A percentile compares a stretch with the other conserved stretches of the same genome.
Evolutionary conservation across 2,888 invertebrate genomes (phyloP).

Genomic region (Melinaea menophilus): DNA sequence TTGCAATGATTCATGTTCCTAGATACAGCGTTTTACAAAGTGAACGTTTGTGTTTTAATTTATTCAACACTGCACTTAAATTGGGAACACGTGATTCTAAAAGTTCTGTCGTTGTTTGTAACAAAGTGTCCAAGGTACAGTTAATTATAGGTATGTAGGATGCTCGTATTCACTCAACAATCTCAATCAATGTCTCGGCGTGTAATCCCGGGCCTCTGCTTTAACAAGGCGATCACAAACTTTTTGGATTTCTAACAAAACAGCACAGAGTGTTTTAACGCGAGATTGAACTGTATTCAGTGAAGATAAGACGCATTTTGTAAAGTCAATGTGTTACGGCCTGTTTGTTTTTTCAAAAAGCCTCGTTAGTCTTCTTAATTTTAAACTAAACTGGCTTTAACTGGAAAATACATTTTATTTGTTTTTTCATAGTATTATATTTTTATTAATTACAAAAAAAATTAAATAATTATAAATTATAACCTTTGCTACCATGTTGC

Average conservation of each 20-base stretch:
- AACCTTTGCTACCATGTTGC: too few species aligned
- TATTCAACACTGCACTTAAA: constrained; percentile 22
- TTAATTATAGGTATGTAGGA: constrained; percentile 30
- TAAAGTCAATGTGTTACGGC: constrained; percentile 11
- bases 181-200: constrained; percentile 51
- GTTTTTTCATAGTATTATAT: not conserved
- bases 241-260: constrained; percentile 62
- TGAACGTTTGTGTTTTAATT: constrained; percentile 28
- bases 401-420: not conserved
- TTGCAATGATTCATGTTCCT: too few species aligned
- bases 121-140: constrained; percentile 21
- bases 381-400: too few species aligned
- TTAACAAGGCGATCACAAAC: constrained; percentile 64
- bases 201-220: constrained; percentile 62
- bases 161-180: constrained; percentile 41
- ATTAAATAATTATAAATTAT: too few species aligned
- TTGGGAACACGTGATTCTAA: constrained; percentile 24
- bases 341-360: not conserved
- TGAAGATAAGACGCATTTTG: not conserved
- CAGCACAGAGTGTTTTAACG: constrained; percentile 39
- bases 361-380: not conserved
- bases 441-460: too few species aligned
- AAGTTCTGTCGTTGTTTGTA: constrained; percentile 26
- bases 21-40: constrained; percentile 19
- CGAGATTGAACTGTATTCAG: constrained; percentile 36